Percentiles rank a stretch among this genome's conserved stretches.
phyloP scores from a whole-genome alignment of 2,113 vertebrate genomes.

The Oxygymnocypris stewartii region DNA sequence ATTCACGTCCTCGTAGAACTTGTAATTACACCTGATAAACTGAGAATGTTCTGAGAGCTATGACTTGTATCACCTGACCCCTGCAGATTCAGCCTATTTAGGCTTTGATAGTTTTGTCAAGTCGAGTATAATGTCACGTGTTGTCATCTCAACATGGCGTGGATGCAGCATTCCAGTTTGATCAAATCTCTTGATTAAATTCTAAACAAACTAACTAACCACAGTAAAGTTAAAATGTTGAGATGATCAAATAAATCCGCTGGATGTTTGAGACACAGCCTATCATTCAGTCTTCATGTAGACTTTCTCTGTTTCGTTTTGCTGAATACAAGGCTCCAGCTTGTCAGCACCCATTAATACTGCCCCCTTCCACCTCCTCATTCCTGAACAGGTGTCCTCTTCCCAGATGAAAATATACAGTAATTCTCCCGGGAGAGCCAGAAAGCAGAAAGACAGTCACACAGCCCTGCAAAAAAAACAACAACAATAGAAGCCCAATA shows the following conservation, averaged over 20 bases:
- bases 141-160: no score
- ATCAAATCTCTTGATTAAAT: background rate
- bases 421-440: conserved; percentile 14
- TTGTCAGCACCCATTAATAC: conserved; percentile 29
- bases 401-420: conserved; percentile 35
- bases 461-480: background rate
- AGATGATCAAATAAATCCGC: background rate
- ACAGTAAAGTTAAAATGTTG: background rate
- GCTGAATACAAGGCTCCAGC: conserved; percentile 11
- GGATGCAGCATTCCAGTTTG: background rate
- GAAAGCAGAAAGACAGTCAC: background rate
- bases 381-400: conserved; percentile 50
- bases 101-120: no score
- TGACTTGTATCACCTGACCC: no score
- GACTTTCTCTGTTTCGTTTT: background rate
- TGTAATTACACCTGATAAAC: no score
- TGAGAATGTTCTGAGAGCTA: no score
- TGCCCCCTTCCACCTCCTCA: background rate
- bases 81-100: no score
- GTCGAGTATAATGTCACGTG: no score
- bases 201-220: background rate
- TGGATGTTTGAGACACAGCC: background rate
- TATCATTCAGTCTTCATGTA: conserved; percentile 8
- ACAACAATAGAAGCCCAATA: no score
- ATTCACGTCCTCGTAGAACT: no score